These are phyloP conservation scores for Acrocephalus arundinaceus DNA, from an alignment of 2,113 vertebrate genomes.

Conservation along the genomic window DNA sequence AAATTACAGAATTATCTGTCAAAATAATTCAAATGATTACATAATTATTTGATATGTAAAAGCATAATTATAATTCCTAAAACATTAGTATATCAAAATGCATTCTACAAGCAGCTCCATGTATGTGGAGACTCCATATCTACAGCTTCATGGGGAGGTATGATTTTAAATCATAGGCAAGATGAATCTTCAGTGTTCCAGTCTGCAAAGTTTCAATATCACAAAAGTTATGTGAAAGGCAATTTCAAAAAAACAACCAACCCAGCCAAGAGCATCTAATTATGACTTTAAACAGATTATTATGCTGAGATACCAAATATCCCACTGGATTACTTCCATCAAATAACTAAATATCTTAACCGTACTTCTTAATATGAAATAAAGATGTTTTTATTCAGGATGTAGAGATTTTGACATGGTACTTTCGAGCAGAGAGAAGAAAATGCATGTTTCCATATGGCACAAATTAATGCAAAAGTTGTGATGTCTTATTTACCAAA, in stretches of 20 bases:
- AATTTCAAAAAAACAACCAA: background rate
- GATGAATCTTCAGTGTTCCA: background rate
- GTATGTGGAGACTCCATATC: background rate
- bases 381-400: background rate
- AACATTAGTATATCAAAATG: background rate
- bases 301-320: background rate
- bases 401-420: background rate
- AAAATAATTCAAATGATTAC: background rate
- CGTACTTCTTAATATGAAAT: background rate
- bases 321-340: background rate
- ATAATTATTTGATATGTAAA: background rate
- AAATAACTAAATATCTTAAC: background rate
- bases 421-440: background rate
- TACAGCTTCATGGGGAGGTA: background rate
- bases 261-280: background rate
- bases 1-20: background rate
- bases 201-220: background rate
- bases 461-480: background rate
- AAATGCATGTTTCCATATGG: background rate
- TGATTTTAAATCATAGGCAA: background rate
- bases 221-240: background rate
- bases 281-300: conserved; percentile 29
- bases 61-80: background rate
- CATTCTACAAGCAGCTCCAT: background rate
- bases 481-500: background rate